phyloP scores from a whole-genome alignment of 2,113 vertebrate genomes.

The Toxotes chatareus region DNA sequence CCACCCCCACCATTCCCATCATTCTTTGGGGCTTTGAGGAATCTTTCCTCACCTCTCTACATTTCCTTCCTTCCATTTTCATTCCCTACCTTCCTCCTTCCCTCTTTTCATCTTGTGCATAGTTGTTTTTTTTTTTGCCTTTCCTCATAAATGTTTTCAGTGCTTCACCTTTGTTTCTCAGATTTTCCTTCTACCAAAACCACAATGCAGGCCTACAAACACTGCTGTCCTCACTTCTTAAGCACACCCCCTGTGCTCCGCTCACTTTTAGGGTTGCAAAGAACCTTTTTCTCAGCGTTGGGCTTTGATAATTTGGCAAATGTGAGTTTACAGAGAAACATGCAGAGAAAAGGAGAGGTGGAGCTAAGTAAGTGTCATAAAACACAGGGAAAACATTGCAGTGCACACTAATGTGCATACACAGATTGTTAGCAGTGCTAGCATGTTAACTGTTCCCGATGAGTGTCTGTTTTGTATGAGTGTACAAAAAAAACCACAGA shows the following conservation, averaged over 20 bases:
- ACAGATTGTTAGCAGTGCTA: constrained; percentile 10
- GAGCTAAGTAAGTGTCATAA: constrained; percentile 19
- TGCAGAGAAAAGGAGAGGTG: constrained; percentile 29
- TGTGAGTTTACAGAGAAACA: constrained; percentile 48
- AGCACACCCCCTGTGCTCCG: constrained; percentile 19
- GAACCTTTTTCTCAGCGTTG: constrained; percentile 28
- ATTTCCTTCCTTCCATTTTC: constrained; percentile 60
- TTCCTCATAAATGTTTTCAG: background rate
- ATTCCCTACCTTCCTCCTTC: constrained; percentile 14
- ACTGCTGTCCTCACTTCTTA: background rate
- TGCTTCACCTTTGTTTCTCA: constrained; percentile 22
- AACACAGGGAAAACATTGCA: background rate
- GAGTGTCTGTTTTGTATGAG: background rate
- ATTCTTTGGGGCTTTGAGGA: constrained; percentile 58
- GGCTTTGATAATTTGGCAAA: constrained; percentile 73
- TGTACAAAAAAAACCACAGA: background rate
- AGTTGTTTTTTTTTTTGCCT: background rate
- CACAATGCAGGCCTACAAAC: constrained; percentile 24
- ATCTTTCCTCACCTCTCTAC: constrained; percentile 60
- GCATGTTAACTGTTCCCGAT: background rate
- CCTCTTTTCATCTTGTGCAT: background rate
- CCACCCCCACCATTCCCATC: constrained; percentile 39
- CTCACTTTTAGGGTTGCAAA: constrained; percentile 47
- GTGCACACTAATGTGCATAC: background rate
- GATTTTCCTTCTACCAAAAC: constrained; percentile 11